Percentiles rank a stretch among this genome's conserved stretches.
phyloP scores from a whole-genome alignment of 2,888 invertebrate genomes.

The Brachypalpus laphriformis region DNA sequence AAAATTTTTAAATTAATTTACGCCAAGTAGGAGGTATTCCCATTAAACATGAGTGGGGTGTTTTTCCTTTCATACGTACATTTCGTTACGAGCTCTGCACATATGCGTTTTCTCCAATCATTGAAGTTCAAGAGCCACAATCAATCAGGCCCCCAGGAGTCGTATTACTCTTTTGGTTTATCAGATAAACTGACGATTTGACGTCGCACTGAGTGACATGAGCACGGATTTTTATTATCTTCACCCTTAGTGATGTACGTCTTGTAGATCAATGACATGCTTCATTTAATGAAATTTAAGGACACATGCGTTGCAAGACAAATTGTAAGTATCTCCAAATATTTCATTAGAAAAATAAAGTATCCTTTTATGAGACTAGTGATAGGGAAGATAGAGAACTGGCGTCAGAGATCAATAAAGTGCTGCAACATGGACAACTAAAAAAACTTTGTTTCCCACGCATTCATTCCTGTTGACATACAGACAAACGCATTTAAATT shows the following conservation, averaged over 20 bases:
- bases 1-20: background rate
- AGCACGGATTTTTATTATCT: background rate
- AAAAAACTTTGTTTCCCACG: background rate
- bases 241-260: background rate
- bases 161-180: slow-evolving; percentile 4
- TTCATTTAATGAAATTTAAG: too few species aligned
- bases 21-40: background rate
- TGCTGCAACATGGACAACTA: background rate
- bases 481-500: background rate
- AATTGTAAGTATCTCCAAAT: background rate
- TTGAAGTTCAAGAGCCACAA: slow-evolving; percentile 4
- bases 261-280: too few species aligned
- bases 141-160: slow-evolving; percentile 19
- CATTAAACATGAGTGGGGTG: background rate
- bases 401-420: background rate
- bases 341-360: background rate
- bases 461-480: background rate
- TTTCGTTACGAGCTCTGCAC: background rate
- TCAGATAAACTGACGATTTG: background rate
- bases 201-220: background rate
- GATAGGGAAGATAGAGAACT: background rate
- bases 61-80: background rate
- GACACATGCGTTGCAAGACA: background rate
- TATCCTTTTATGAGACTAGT: background rate
- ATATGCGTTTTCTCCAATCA: background rate